A percentile compares a stretch with the other conserved stretches of the same genome.
phyloP scores from a whole-genome alignment of 2,888 invertebrate genomes.

The Neelides folsomi region DNA sequence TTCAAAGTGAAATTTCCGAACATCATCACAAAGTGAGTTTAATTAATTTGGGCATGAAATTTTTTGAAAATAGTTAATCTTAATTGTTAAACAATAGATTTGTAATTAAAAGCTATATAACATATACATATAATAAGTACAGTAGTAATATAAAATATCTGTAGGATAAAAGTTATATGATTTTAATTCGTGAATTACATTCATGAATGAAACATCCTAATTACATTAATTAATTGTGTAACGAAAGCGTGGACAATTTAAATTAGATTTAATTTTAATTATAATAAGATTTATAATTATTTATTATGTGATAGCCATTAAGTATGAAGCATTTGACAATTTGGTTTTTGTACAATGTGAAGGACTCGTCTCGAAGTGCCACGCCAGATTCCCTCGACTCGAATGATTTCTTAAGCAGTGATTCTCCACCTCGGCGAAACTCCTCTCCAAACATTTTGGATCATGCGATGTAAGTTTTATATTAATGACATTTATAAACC shows the following conservation, averaged over 20 bases:
- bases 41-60: background rate
- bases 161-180: no score
- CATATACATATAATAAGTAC: no score
- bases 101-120: no score
- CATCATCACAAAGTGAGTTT: conserved; percentile 21
- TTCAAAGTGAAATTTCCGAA: conserved; percentile 31
- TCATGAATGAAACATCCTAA: no score
- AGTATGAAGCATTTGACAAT: background rate
- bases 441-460: conserved; percentile 28
- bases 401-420: conserved; percentile 28
- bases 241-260: no score
- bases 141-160: no score
- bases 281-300: no score
- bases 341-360: background rate
- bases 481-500: background rate
- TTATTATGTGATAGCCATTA: no score
- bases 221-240: no score
- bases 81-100: background rate
- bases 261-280: no score
- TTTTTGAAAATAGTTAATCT: background rate
- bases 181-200: no score
- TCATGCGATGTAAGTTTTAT: conserved; percentile 16
- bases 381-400: conserved; percentile 80
- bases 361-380: conserved; percentile 56
- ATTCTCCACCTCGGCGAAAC: conserved; percentile 30